phyloP scores from a whole-genome alignment of 2,888 invertebrate species.

The Fragum fragum region DNA sequence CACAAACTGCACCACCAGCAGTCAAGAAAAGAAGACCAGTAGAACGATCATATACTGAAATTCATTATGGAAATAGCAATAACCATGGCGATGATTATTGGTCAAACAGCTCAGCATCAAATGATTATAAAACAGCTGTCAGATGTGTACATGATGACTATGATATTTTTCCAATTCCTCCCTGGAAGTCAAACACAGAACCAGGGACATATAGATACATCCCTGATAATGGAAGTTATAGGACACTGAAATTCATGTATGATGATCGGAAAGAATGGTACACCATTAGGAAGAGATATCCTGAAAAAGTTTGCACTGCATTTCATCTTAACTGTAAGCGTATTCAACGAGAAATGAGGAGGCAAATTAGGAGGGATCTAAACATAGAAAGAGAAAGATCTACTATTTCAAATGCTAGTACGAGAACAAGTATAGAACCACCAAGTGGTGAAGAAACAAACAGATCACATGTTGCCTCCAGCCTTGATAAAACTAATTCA shows the following conservation, averaged over 20 bases:
- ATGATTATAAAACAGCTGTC: constrained; percentile 56
- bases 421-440: constrained; percentile 32
- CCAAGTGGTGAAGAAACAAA: constrained; percentile 44
- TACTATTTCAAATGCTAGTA: constrained; percentile 39
- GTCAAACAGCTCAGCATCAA: constrained; percentile 50
- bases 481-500: not conserved
- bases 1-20: constrained; percentile 40
- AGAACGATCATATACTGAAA: constrained; percentile 55
- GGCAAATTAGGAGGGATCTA: constrained; percentile 73
- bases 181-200: constrained; percentile 82
- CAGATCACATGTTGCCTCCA: constrained; percentile 1
- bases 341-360: constrained; percentile 75
- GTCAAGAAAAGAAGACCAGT: constrained; percentile 61
- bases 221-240: constrained; percentile 79
- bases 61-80: constrained; percentile 48
- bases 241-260: constrained; percentile 76
- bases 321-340: constrained; percentile 72
- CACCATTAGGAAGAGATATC: constrained; percentile 65
- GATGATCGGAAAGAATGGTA: constrained; percentile 74
- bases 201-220: constrained; percentile 82
- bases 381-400: constrained; percentile 47
- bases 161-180: constrained; percentile 63
- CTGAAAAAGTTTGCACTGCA: constrained; percentile 69
- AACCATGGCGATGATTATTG: constrained; percentile 58
- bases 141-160: constrained; percentile 76